Evolutionary conservation across 2,797 vertebrate genomes (phyloP).

Genomic region (Sylvilagus floridanus): DNA sequence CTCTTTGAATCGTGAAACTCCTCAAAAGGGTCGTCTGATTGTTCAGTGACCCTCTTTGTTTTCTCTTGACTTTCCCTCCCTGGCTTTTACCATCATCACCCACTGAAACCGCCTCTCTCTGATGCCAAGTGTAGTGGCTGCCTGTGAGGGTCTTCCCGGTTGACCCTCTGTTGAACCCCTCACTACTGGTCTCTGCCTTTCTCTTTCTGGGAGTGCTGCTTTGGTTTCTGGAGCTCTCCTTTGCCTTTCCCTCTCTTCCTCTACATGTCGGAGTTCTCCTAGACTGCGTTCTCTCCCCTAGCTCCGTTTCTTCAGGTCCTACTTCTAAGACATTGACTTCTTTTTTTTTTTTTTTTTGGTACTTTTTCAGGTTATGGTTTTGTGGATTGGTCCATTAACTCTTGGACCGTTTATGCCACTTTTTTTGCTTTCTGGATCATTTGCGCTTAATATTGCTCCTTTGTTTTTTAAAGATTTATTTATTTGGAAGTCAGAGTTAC

Average conservation of each 20-base stretch:
- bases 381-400: too few species aligned
- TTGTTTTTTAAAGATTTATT: too few species aligned
- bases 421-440: too few species aligned
- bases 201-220: not conserved
- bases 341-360: too few species aligned
- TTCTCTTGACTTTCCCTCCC: not conserved
- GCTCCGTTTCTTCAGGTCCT: not conserved
- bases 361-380: too few species aligned
- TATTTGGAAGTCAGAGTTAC: too few species aligned
- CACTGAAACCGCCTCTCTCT: not conserved
- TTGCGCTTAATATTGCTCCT: too few species aligned
- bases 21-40: not conserved
- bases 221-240: not conserved
- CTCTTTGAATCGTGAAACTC: not conserved
- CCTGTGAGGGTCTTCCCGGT: not conserved
- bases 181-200: not conserved
- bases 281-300: not conserved
- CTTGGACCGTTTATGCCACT: too few species aligned
- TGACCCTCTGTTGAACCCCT: not conserved
- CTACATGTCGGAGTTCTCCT: not conserved
- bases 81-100: not conserved
- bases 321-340: not conserved
- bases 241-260: not conserved
- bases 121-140: not conserved
- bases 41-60: not conserved